Base-by-base conservation (phyloP, 2,113 vertebrate species). In the Ramphastos sulfuratus region DNA sequence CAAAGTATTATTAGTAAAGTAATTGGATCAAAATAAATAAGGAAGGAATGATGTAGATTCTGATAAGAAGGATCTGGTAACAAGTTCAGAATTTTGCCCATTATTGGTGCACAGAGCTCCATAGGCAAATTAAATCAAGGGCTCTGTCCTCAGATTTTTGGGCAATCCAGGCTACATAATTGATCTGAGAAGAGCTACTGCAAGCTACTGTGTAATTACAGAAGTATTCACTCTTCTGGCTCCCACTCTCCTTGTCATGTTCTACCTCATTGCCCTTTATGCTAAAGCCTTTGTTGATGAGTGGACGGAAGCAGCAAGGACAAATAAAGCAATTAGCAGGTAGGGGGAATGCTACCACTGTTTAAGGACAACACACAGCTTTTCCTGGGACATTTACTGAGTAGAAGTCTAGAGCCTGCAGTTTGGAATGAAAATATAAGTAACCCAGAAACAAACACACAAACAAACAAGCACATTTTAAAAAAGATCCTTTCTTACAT, bases 281-380 rank as follows among this genome's bases (percentile, higher is more conserved):
- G 94, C 97, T 97, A 98, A 98, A 98, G 97, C 97, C 96, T 97
- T 96, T 96, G 97, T 97, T 97, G 97, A 97, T 92, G 95, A 97
- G 96, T 97, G 96, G 97, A 97, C 96, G 96, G 98, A 98, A 98
- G 97, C 97, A 97, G 95, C 94, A 95, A 97, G 96, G 96, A 97
- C 96, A 98, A 98, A 97, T 96, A 98, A 97, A 97, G 98, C 98
- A 98, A 98, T 98, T 98, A 98, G 98, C 97, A 97, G 97, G 97
- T 97, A 97, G 89, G 89, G 95, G 96, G 95, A 97, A 95, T 89
- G 94, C 93, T 97, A 97, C 93, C 90, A 87, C 92, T 96, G 97
- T 94, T 97, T 97, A 97, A 98, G 96, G 95, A 94, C 95, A 97
- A 93, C 95, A 86, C 75, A 77, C 83, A 83, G 87, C 96, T 96